These are phyloP conservation scores for Asarcornis scutulata DNA, from an alignment of 2,113 vertebrate species.

Conservation along the genomic window DNA sequence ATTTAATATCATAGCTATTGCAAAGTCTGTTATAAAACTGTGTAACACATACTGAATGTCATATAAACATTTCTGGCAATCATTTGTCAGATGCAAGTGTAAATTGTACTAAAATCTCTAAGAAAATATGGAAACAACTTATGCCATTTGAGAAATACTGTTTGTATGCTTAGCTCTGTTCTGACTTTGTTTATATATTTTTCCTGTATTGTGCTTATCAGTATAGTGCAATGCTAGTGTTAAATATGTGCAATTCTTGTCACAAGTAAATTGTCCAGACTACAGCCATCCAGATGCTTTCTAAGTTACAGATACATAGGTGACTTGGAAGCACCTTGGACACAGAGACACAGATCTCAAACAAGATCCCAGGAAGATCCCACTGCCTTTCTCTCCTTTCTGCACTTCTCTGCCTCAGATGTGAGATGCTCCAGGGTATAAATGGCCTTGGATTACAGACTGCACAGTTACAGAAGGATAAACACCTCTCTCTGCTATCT, in stretches of 20 bases:
- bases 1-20: slow-evolving; percentile 15
- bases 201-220: neutral
- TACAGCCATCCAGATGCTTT: neutral
- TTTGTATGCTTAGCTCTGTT: neutral
- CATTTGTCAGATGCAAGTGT: slow-evolving; percentile 7
- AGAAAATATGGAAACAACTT: slow-evolving; percentile 6
- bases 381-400: neutral
- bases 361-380: neutral
- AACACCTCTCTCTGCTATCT: neutral
- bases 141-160: neutral
- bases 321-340: neutral
- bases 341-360: neutral
- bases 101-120: slow-evolving; percentile 21
- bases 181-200: neutral
- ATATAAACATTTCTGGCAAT: neutral
- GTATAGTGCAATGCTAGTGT: neutral
- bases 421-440: neutral
- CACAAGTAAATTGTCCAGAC: neutral
- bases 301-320: neutral
- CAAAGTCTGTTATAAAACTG: slow-evolving; percentile 7
- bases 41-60: neutral
- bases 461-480: neutral
- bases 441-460: neutral
- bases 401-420: neutral
- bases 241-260: neutral